Evolutionary conservation across 2,113 vertebrate species (phyloP).

Genomic region (Pollachius pollachius): DNA sequence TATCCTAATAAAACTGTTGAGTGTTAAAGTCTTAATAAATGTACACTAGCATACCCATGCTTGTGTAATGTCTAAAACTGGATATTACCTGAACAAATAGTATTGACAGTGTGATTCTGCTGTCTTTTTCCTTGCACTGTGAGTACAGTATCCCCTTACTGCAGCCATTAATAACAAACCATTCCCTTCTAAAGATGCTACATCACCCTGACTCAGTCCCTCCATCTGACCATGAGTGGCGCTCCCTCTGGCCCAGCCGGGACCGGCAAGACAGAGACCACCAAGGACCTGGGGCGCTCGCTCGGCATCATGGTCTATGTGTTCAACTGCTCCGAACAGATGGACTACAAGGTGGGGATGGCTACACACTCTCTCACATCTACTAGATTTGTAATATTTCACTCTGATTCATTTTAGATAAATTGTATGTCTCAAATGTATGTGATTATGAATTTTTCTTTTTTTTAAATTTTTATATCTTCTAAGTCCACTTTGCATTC

Average conservation of each 20-base stretch:
- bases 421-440: too few relatives aligned
- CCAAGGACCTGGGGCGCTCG: slow-evolving; percentile 73
- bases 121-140: neutral
- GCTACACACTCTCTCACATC: too few relatives aligned
- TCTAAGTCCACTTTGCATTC: too few relatives aligned
- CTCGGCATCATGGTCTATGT: slow-evolving; percentile 79
- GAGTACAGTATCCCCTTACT: too few relatives aligned
- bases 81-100: neutral
- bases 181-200: neutral
- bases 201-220: slow-evolving; percentile 72
- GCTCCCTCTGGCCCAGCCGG: slow-evolving; percentile 70
- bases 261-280: slow-evolving; percentile 76
- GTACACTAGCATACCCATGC: neutral
- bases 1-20: too few relatives aligned
- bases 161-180: too few relatives aligned
- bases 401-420: too few relatives aligned
- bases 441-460: too few relatives aligned
- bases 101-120: neutral
- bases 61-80: neutral
- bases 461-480: too few relatives aligned
- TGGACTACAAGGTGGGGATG: slow-evolving; percentile 75
- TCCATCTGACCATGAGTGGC: slow-evolving; percentile 69
- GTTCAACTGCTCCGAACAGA: slow-evolving; percentile 82
- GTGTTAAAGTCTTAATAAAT: too few relatives aligned
- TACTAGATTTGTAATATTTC: too few relatives aligned